A percentile compares a stretch with the other conserved stretches of the same genome.
These are phyloP conservation scores for Leptopilina drosophilae DNA, from an alignment of 2,888 invertebrate species.

Conservation along the genomic window DNA sequence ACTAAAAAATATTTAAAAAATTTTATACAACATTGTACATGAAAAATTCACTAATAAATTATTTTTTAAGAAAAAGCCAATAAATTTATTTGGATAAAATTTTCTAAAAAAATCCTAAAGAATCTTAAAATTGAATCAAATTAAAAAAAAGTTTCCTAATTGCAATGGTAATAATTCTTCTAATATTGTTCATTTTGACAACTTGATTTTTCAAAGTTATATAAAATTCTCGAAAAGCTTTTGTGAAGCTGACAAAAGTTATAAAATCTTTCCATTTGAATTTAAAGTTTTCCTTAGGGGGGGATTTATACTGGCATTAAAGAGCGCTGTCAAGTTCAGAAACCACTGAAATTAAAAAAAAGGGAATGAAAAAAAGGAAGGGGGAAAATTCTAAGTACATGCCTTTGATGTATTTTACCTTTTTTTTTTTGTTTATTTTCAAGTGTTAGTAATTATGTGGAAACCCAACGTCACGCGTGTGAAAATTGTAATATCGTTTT, in stretches of 20 bases:
- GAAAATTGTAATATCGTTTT: neutral
- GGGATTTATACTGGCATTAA: conserved; percentile 2
- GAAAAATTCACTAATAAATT: no score
- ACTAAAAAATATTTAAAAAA: no score
- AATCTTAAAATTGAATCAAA: no score
- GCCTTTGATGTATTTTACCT: neutral
- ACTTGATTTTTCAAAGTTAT: conserved; percentile 5
- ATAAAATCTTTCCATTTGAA: conserved; percentile 20
- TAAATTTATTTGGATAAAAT: no score
- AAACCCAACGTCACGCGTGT: neutral
- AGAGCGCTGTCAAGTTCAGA: conserved; percentile 17
- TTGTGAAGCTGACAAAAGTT: conserved; percentile 10
- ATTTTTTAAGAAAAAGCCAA: no score
- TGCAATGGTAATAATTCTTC: neutral
- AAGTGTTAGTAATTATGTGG: conserved; percentile 1
- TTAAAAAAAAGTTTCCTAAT: no score
- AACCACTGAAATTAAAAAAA: conserved; percentile 17
- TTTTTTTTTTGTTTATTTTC: neutral
- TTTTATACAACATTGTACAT: no score
- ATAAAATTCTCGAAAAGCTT: conserved; percentile 7
- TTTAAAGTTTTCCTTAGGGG: conserved; percentile 12
- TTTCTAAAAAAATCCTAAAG: no score
- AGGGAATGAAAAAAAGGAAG: neutral
- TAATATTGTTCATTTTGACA: neutral
- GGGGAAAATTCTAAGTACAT: neutral